Percentiles rank a stretch among this genome's conserved stretches.
Evolutionary conservation across 1,140 invertebrate species (phyloP).

Genomic region (Eufriesea mexicana): DNA sequence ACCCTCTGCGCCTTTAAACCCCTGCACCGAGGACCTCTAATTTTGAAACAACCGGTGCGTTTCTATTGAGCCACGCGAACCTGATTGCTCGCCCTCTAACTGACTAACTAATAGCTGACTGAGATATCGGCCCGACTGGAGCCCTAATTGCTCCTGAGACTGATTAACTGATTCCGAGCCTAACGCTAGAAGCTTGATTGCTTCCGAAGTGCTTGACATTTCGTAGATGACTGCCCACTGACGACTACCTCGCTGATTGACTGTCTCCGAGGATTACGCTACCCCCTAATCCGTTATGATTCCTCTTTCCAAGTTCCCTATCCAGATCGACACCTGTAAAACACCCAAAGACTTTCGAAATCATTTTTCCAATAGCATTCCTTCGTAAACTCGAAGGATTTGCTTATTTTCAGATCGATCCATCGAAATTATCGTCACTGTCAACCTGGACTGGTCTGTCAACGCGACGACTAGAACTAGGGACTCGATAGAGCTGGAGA

Average conservation of each 20-base stretch:
- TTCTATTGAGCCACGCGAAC: not conserved
- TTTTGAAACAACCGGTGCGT: not conserved
- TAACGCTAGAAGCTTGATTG: not conserved
- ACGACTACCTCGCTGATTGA: not conserved
- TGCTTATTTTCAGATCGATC: too few species aligned
- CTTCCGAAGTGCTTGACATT: constrained; percentile 24
- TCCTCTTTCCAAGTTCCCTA: too few species aligned
- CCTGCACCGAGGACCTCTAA: not conserved
- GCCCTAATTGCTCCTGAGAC: constrained; percentile 28
- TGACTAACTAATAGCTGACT: constrained; percentile 28
- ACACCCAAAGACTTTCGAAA: too few species aligned
- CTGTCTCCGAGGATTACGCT: not conserved
- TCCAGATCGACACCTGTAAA: too few species aligned
- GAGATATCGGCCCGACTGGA: not conserved
- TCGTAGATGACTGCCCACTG: constrained; percentile 18
- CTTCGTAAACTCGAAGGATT: too few species aligned
- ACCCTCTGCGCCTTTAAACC: not conserved
- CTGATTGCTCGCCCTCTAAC: constrained; percentile 14
- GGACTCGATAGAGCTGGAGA: too few species aligned
- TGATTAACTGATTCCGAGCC: constrained; percentile 20
- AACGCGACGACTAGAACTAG: too few species aligned
- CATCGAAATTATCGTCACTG: too few species aligned
- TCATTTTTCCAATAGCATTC: too few species aligned
- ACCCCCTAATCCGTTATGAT: too few species aligned
- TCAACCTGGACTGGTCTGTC: too few species aligned